Evolutionary conservation across 2,113 vertebrate genomes (phyloP), one percentile per base, ranked within the genome.

Genomic region (Corythaeola cristata): DNA sequence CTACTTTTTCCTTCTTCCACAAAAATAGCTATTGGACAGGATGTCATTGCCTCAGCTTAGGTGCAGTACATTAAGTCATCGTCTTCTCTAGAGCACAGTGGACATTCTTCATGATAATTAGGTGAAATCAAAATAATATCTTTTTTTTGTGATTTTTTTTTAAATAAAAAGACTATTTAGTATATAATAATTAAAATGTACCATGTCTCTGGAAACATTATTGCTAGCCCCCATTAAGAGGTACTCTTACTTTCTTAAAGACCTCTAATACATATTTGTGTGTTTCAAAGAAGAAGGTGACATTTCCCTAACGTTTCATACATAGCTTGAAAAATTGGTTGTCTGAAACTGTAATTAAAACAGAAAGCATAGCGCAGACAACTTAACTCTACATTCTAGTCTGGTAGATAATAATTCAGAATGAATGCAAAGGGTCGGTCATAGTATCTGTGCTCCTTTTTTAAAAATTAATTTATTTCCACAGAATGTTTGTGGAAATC

Each of bases 281-380:
- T 63, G 12, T 85, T 88, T 88, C 26, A 77, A 91, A 85, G 56
- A 78, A 91, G 73, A 90, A 76, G 49, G 41, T 95, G 90, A 66
- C 64, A 89, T 94, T 96, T 94, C 33, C 22, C 15, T 96, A 91
- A 53, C 68, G 71, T 94, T 84, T 91, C 56, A n/a, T 85, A 59
- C 2, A 0, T 67, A 85, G 44, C 52, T 85, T 87, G 84, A 92
- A 91, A 89, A 94, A 81, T 71, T n/a, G 17, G 41, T 52, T 47
- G 8, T 87, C 37, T 89, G 66, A 91, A 93, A 64, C 8, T 79
- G 12, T 91, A 72, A 96, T 87, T 93, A 89, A 96, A 74, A 71
- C 6, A 28, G 60, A 81, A 83, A 66, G 53, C 8, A 5, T 20
- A 62, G 13, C 67, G 30, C 17, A 63, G 35, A 47, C 10, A 87